Evolutionary conservation across 2,888 invertebrate species (phyloP), one percentile per base, ranked within the genome.

Genomic region (Conops quadrifasciatus): DNA sequence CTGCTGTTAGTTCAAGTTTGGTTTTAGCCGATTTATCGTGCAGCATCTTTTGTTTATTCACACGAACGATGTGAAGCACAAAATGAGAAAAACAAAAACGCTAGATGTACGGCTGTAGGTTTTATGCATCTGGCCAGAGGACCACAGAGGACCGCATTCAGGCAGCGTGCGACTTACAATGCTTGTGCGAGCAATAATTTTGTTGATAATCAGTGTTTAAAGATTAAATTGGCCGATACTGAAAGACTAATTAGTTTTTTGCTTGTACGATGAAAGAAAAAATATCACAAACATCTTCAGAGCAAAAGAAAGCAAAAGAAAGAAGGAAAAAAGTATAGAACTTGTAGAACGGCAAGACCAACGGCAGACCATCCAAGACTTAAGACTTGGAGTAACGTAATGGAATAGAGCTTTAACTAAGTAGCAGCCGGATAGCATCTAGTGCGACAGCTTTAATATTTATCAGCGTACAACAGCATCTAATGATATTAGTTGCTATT

Each of bases 31-130:
- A 60, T 60, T 47, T 60, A 45, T 36, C 26, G 24, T 58, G 67
- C 45, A 58, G 28, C 21, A 60, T 68, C 43, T 51, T 69, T 62
- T 69, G 69, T 69, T 62, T 69, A 53, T 63, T 43, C 36, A 68
- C 68, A 60, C 60, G 56, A 4, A 28, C 26, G 58, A 28, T 47
- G 64, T 45, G 36, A n/a, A n/a, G n/a, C 26, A 5, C n/a, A 53
- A 53, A 30, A 30, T 53, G 19, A 53, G 53, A 5, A 21, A 53
- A 21, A 53, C 15, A n/a, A 24, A 19, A 9, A 1, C 19, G 13
- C 45, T 13, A 43, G 5, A 43, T n/a, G n/a, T n/a, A n/a, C n/a
- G n/a, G n/a, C 45, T 13, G 1, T 49, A 11, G 15, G 53, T 19
- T 53, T 19, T n/a, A 11, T 58, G 24, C 13, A 24, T 58, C 28